Conservation (phyloP, 2,888 invertebrate genomes). For the Scelioninae gen. 2 region DNA sequence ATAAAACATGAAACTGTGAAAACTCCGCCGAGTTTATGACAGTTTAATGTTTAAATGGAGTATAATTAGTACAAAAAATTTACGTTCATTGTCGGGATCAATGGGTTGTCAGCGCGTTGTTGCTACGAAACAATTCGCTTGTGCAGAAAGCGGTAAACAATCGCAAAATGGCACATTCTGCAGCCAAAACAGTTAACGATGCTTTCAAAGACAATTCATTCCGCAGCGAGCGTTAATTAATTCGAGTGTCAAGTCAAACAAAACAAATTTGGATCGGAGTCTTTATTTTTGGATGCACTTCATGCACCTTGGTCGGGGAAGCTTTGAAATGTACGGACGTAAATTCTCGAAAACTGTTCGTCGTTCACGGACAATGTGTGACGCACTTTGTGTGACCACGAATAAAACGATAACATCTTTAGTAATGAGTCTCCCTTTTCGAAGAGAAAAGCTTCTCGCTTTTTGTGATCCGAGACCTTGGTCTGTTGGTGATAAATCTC, state of each 20-base stretch:
- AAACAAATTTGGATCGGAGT: neutral
- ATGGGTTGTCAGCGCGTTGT: slow-evolving; percentile 22
- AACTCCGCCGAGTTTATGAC: slow-evolving; percentile 16
- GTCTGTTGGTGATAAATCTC: slow-evolving; percentile 38
- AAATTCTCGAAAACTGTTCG: too few species aligned
- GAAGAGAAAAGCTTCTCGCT: slow-evolving; percentile 25
- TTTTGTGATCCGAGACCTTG: slow-evolving; percentile 35
- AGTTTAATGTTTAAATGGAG: slow-evolving; percentile 27
- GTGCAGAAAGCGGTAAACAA: slow-evolving; percentile 34
- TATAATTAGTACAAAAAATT: slow-evolving; percentile 19
- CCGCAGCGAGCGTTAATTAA: slow-evolving; percentile 6
- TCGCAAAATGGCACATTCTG: slow-evolving; percentile 25
- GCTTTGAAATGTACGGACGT: too few species aligned
- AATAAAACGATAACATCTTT: slow-evolving; percentile 30
- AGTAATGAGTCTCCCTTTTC: slow-evolving; percentile 27
- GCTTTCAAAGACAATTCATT: slow-evolving; percentile 2
- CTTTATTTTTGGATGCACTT: neutral
- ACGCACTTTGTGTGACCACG: too few species aligned
- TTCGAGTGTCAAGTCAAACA: slow-evolving; percentile 13
- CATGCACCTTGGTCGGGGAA: neutral
- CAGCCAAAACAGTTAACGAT: slow-evolving; percentile 19
- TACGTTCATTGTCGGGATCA: slow-evolving; percentile 7
- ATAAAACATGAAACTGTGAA: slow-evolving; percentile 34
- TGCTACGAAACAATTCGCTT: slow-evolving; percentile 22
- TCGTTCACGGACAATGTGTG: too few species aligned